phyloP scores from a whole-genome alignment of 2,888 invertebrate genomes.

The Hyppa rectilinea region DNA sequence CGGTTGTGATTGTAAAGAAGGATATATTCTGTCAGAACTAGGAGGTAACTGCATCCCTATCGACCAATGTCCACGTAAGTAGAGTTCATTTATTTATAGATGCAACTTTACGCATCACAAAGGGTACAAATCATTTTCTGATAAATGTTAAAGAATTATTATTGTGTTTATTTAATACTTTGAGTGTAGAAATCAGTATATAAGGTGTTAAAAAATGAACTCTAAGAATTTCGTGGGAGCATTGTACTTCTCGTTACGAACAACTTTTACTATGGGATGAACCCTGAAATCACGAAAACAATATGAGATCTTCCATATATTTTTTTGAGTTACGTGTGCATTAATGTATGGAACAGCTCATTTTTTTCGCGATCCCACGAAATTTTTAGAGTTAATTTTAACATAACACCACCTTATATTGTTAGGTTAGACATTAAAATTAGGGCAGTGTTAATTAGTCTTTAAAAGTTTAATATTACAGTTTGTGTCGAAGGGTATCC shows the following conservation, averaged over 20 bases:
- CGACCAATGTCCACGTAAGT: constrained; percentile 56
- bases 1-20: constrained; percentile 56
- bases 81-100: background rate
- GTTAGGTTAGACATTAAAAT: background rate
- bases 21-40: constrained; percentile 46
- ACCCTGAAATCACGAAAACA: too few species aligned
- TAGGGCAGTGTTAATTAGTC: background rate
- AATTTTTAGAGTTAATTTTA: too few species aligned
- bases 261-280: too few species aligned
- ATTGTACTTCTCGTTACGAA: too few species aligned
- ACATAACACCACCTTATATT: too few species aligned
- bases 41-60: constrained; percentile 54
- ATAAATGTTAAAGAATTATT: background rate
- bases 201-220: too few species aligned
- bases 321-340: too few species aligned
- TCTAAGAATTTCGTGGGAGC: too few species aligned
- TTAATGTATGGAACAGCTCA: too few species aligned
- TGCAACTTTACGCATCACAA: background rate
- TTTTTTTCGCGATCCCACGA: too few species aligned
- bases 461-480: background rate
- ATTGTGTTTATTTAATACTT: background rate
- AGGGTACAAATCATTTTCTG: background rate
- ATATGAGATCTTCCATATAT: too few species aligned
- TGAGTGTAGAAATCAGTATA: background rate
- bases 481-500: background rate